These are phyloP conservation scores for Pseudomugil gertrudae DNA, from an alignment of 2,797 vertebrate species.

Conservation along the genomic window DNA sequence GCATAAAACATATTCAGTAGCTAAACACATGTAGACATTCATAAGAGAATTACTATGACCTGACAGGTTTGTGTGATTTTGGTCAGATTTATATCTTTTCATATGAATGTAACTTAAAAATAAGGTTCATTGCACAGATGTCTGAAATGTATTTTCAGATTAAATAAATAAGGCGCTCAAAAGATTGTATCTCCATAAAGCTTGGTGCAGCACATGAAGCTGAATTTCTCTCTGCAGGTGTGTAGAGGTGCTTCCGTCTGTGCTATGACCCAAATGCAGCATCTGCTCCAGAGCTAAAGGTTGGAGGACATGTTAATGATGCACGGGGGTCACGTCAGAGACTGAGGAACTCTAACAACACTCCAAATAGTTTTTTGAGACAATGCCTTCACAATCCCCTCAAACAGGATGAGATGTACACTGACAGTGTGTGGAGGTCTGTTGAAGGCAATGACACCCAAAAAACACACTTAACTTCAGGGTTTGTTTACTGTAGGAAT, in stretches of 20 bases:
- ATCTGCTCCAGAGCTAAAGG: slow-evolving; percentile 2
- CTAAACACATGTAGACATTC: neutral
- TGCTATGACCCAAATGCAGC: neutral
- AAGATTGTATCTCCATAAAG: slow-evolving; percentile 1
- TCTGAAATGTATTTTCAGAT: neutral
- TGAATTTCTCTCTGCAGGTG: neutral
- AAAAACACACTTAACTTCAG: slow-evolving; percentile 25
- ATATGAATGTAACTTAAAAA: neutral
- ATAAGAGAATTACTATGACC: neutral
- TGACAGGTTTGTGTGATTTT: neutral
- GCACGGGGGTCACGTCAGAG: neutral
- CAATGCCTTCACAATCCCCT: neutral
- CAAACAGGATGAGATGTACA: slow-evolving; percentile 18
- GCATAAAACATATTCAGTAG: neutral
- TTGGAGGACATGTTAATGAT: slow-evolving; percentile 5
- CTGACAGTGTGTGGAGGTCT: slow-evolving; percentile 9
- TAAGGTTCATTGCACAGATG: neutral
- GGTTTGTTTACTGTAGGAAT: slow-evolving; percentile 25
- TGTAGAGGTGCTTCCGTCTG: neutral
- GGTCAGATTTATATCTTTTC: neutral
- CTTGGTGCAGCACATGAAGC: neutral
- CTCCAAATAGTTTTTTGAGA: neutral
- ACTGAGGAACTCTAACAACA: slow-evolving; percentile 7
- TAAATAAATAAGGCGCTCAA: neutral
- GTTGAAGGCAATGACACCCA: slow-evolving; percentile 11